phyloP scores from a whole-genome alignment of 2,888 invertebrate species.

The Lymantria monacha region DNA sequence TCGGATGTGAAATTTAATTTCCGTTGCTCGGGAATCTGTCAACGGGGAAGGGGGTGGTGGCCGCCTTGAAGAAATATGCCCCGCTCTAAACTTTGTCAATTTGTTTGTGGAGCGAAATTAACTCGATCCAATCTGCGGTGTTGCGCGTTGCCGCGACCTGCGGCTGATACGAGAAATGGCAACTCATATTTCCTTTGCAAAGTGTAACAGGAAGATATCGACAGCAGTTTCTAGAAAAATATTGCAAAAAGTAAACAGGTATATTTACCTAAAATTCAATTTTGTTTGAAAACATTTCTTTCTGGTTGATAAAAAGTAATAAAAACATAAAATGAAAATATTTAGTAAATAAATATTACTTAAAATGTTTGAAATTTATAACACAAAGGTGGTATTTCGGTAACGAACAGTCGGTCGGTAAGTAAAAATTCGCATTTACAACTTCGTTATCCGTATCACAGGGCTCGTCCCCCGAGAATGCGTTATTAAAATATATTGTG shows the following conservation, averaged over 20 bases:
- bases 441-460: slow-evolving; percentile 71
- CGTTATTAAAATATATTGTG: slow-evolving; percentile 80
- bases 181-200: slow-evolving; percentile 59
- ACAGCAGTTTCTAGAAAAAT: not conserved
- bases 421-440: slow-evolving; percentile 71
- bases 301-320: not conserved
- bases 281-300: not conserved
- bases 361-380: slow-evolving; percentile 21
- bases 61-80: slow-evolving; percentile 77
- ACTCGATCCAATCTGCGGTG: slow-evolving; percentile 80
- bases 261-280: slow-evolving; percentile 4
- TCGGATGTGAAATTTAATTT: slow-evolving; percentile 83
- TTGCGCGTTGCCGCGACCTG: slow-evolving; percentile 58
- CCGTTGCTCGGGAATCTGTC: slow-evolving; percentile 77
- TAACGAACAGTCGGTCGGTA: slow-evolving; percentile 54
- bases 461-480: slow-evolving; percentile 65
- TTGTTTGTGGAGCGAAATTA: slow-evolving; percentile 82
- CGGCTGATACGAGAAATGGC: slow-evolving; percentile 57
- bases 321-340: not conserved
- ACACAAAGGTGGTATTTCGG: slow-evolving; percentile 30
- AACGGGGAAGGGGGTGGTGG: slow-evolving; percentile 47
- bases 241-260: not conserved
- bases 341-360: slow-evolving; percentile 9
- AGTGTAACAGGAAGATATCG: slow-evolving; percentile 51
- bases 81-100: slow-evolving; percentile 82